These are phyloP conservation scores for Sebastes aleutianus DNA, from an alignment of 2,797 vertebrate genomes.

Conservation along the genomic window DNA sequence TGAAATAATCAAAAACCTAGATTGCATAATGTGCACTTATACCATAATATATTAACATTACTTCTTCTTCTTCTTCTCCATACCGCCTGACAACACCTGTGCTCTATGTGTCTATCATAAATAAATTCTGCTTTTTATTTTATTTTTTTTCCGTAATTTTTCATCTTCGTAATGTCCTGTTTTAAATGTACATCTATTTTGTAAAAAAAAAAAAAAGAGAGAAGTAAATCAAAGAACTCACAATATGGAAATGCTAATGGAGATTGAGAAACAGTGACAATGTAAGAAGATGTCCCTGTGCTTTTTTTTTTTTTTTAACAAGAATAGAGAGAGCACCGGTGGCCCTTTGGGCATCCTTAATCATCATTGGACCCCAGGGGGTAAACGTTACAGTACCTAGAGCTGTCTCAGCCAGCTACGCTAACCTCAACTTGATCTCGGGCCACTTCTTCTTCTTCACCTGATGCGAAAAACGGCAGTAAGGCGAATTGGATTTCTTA, in stretches of 20 bases:
- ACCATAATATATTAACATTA: constrained; percentile 91
- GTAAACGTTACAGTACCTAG: constrained; percentile 88
- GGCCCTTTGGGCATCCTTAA: constrained; percentile 44
- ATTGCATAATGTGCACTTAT: constrained; percentile 93
- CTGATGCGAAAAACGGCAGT: constrained; percentile 69
- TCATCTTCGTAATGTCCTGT: constrained; percentile 68
- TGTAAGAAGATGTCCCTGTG: constrained; percentile 84
- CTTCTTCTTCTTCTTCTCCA: constrained; percentile 57
- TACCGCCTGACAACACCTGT: constrained; percentile 82
- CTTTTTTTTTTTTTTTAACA: constrained; percentile 62
- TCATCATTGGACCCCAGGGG: constrained; percentile 61
- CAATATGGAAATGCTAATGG: constrained; percentile 66
- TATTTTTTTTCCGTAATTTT: constrained; percentile 75
- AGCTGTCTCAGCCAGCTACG: constrained; percentile 75
- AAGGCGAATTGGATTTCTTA: constrained; percentile 80
- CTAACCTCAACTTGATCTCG: constrained; percentile 73
- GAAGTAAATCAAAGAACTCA: constrained; percentile 55
- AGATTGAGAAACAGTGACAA: constrained; percentile 48
- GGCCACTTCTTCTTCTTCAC: constrained; percentile 61
- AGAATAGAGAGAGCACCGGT: constrained; percentile 80
- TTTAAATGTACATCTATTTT: constrained; percentile 74
- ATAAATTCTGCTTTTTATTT: constrained; percentile 87
- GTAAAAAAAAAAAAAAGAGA: constrained; percentile 41
- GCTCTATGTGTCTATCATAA: constrained; percentile 94
- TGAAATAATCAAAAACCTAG: constrained; percentile 84